Conservation (phyloP, 2,888 invertebrate species). For the Ommatoiulus sabulosus region DNA sequence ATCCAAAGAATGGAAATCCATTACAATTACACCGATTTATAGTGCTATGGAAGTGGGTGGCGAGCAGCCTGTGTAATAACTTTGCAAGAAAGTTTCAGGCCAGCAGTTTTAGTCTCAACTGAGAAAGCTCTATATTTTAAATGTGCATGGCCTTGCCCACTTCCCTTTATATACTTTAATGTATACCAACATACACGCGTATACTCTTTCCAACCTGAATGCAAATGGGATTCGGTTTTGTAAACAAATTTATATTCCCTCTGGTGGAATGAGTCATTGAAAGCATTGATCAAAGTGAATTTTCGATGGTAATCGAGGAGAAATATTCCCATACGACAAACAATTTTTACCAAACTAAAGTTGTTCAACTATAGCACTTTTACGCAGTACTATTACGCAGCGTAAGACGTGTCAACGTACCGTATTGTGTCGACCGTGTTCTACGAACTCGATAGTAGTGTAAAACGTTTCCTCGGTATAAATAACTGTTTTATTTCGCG, state of each 20-base stretch:
- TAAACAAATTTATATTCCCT: too few species aligned
- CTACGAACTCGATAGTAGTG: too few species aligned
- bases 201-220: background rate
- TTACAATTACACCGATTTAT: conserved; percentile 8
- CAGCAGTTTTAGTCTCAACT: too few species aligned
- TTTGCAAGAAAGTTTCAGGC: too few species aligned
- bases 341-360: background rate
- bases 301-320: background rate
- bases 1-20: conserved; percentile 17
- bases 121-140: background rate
- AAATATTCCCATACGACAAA: background rate
- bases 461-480: too few species aligned
- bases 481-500: background rate
- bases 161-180: background rate
- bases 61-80: too few species aligned
- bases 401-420: too few species aligned
- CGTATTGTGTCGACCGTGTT: too few species aligned
- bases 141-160: background rate
- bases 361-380: too few species aligned
- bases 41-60: background rate
- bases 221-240: background rate
- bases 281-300: background rate
- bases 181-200: background rate
- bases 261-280: background rate
- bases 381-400: too few species aligned